A percentile compares a stretch with the other conserved stretches of the same genome.
phyloP scores from a whole-genome alignment of 2,888 invertebrate genomes.

The Dryomyza anilis region DNA sequence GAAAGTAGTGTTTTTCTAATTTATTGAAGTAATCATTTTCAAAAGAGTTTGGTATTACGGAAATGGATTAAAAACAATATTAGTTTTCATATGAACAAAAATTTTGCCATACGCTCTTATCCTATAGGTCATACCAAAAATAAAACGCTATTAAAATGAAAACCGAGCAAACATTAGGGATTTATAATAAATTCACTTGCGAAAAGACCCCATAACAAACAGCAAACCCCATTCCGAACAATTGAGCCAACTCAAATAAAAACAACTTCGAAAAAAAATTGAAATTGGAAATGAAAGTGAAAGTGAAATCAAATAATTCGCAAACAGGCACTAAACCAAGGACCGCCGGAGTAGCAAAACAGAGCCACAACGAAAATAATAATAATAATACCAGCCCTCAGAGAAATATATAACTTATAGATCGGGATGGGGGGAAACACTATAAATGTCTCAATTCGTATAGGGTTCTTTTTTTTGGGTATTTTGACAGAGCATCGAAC shows the following conservation, averaged over 20 bases:
- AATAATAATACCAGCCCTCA: conserved; percentile 1
- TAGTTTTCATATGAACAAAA: too few relatives aligned
- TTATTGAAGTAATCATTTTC: too few relatives aligned
- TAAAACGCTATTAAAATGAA: not conserved
- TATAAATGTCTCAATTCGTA: not conserved
- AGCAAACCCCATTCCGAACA: not conserved
- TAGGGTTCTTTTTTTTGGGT: not conserved
- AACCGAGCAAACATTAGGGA: too few relatives aligned
- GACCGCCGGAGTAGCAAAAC: not conserved
- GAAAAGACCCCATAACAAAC: not conserved
- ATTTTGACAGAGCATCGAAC: conserved; percentile 23
- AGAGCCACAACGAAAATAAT: not conserved
- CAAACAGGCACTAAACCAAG: too few relatives aligned
- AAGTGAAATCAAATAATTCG: conserved; percentile 1
- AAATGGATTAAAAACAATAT: too few relatives aligned
- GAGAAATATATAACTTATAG: too few relatives aligned
- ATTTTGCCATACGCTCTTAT: too few relatives aligned
- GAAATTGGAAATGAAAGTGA: not conserved
- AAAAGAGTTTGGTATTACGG: too few relatives aligned
- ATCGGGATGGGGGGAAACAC: too few relatives aligned
- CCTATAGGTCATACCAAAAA: too few relatives aligned
- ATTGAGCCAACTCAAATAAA: not conserved
- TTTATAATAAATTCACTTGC: not conserved
- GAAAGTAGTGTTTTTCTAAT: too few relatives aligned
- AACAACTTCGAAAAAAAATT: not conserved